Base-by-base conservation (phyloP, 2,888 invertebrate genomes). In the Caenorhabditis plicata region DNA sequence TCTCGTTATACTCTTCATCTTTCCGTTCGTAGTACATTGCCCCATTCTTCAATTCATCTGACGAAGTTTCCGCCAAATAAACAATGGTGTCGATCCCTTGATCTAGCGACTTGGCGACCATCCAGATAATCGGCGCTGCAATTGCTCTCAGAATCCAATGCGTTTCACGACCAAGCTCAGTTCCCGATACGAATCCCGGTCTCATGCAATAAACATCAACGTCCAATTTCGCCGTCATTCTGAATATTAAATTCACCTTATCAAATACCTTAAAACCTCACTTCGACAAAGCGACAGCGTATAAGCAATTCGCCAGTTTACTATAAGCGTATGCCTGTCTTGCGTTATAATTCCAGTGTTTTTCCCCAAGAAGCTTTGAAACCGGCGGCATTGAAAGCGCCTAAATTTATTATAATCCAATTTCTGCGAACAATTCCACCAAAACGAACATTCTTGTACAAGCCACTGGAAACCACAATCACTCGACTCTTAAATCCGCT, bases 41-140 rank as follows among this genome's bases (percentile, higher is more conserved):
- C 9, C 91, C 91, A 17, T 87, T 87, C 74, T 87, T 63, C 25
- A 79, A 87, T 0, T 87, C 86, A 15, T 83, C 82, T 25, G 87
- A 79, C 62, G 87, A 85, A 60, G 88, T 88, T 0, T 88, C 87
- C 0, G 90, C 89, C 80, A 90, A 89, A 81, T 88, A 88, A 11
- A 91, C 83, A 20, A 89, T 86, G 2, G 90, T 89, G 82, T 91
- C 88, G 0, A 88, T 87, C 36, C 90, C 91, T 89, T 75, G 64
- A 23, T 78, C 66, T 3, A 80, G 29, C 27, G 64, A 61, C 31
- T 75, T 74, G 5, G 79, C 64, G 36, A 80, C 32, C 17, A 73
- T 27, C 72, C 74, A 80, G 26, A 80, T 77, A 23, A 81, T 19
- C 1, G 80, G 80, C 15, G 65, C 54, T 4, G 77, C 77, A 17